These are phyloP conservation scores for Carlito syrichta DNA, from an alignment of 2,113 vertebrate genomes.

Conservation along the genomic window DNA sequence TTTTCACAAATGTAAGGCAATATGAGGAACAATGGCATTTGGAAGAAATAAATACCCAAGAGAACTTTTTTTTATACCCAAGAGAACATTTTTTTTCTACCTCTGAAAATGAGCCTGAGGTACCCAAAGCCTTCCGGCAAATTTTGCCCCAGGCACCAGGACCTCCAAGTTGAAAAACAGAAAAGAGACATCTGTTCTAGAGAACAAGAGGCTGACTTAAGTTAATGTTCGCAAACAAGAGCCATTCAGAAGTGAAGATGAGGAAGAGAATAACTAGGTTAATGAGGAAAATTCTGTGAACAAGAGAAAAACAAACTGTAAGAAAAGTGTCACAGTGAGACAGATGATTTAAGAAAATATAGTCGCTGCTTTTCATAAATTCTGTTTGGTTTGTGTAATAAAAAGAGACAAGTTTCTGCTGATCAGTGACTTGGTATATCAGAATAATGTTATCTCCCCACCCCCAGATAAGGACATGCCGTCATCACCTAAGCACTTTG, in stretches of 20 bases:
- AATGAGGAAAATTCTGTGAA: constrained; percentile 68
- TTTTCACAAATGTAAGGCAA: constrained; percentile 21
- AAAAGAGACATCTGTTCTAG: constrained; percentile 62
- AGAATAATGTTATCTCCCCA: background rate
- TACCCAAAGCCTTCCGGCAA: constrained; percentile 71
- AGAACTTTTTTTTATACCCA: constrained; percentile 74
- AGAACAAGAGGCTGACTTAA: constrained; percentile 64
- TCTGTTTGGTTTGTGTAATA: background rate
- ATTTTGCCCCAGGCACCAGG: constrained; percentile 63
- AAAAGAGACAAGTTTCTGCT: background rate
- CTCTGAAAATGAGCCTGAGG: constrained; percentile 58
- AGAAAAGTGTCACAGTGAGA: background rate
- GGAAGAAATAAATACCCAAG: constrained; percentile 72
- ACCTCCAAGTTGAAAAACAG: constrained; percentile 75
- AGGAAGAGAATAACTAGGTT: constrained; percentile 33
- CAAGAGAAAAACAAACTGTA: constrained; percentile 55
- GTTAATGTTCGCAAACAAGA: constrained; percentile 27
- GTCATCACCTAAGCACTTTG: background rate
- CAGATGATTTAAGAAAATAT: background rate
- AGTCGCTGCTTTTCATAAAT: background rate
- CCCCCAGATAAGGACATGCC: background rate
- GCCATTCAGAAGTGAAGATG: constrained; percentile 24
- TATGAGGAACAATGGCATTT: background rate
- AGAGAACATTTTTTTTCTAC: constrained; percentile 72
- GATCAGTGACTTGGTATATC: background rate